phyloP scores from a whole-genome alignment of 30 jellyfish, hydroid and myxozoan species.

The Calvadosia cruxmelitensis region DNA sequence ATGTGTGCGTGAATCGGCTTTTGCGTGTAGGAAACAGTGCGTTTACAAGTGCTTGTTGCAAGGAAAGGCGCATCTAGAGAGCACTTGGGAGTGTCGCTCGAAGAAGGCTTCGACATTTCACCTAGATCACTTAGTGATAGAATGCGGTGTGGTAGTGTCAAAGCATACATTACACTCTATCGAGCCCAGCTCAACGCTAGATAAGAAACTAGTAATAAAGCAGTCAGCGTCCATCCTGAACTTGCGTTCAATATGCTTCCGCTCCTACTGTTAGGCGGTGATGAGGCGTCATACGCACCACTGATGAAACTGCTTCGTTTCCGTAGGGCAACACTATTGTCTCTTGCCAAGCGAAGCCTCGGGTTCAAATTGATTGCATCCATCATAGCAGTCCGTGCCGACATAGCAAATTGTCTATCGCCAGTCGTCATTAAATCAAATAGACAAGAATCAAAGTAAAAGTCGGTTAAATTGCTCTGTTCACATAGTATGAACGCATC shows the following conservation, averaged over 20 bases:
- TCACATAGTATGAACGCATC: constrained; percentile 47
- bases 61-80: too few relatives aligned
- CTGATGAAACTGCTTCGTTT: not conserved
- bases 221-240: not conserved
- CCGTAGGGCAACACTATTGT: constrained; percentile 58
- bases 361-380: constrained; percentile 79
- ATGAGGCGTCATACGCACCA: not conserved
- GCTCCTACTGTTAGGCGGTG: not conserved
- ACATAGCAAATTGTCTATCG: constrained; percentile 44
- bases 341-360: constrained; percentile 50
- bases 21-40: too few relatives aligned
- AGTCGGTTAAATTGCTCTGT: constrained; percentile 54
- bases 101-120: too few relatives aligned
- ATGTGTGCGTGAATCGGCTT: too few relatives aligned
- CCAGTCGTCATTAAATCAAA: constrained; percentile 85
- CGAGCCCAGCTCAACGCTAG: constrained; percentile 8
- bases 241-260: not conserved
- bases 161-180: constrained; percentile 5
- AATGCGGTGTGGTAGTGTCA: constrained; percentile 16
- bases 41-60: too few relatives aligned
- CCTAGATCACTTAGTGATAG: constrained; percentile 27
- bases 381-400: constrained; percentile 77
- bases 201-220: constrained; percentile 7
- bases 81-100: too few relatives aligned
- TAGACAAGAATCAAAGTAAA: constrained; percentile 78